Percentiles rank a stretch among this genome's conserved stretches.
Conservation (phyloP, 2,113 vertebrate genomes). For the Chloroceryle aenea region DNA sequence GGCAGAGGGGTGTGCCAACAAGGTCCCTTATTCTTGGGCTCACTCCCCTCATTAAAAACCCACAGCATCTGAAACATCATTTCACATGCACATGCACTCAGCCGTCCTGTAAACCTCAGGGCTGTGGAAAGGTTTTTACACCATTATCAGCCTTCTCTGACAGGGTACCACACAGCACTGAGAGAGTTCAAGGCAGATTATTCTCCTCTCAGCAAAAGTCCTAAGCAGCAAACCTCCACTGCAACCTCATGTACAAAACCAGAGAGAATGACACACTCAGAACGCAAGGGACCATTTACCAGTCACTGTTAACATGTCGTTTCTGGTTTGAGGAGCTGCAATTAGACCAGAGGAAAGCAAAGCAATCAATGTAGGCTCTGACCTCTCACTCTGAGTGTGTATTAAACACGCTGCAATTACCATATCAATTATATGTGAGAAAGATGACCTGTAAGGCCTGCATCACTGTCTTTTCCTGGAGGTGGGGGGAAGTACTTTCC, state of each 20-base stretch:
- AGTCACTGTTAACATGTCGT: fast-evolving
- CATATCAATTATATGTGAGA: neutral
- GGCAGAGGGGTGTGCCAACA: neutral
- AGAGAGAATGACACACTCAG: neutral
- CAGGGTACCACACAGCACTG: too few species aligned
- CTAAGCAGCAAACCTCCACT: neutral
- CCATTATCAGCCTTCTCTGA: neutral
- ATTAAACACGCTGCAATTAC: neutral
- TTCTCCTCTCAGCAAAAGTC: neutral
- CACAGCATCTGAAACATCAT: neutral
- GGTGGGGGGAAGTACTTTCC: neutral
- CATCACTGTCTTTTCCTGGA: neutral
- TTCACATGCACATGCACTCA: fast-evolving
- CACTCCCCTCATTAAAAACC: neutral
- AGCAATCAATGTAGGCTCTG: neutral
- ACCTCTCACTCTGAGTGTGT: neutral
- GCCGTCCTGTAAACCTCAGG: neutral
- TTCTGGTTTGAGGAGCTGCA: neutral
- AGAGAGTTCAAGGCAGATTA: neutral
- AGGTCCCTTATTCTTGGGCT: neutral
- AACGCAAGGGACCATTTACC: neutral
- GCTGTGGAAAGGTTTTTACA: neutral
- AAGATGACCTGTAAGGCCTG: neutral
- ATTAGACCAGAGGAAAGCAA: neutral
- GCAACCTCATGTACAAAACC: neutral